These are phyloP conservation scores for Pantherophis alleghaniensis DNA, from an alignment of 2,797 vertebrate genomes.

Conservation along the genomic window DNA sequence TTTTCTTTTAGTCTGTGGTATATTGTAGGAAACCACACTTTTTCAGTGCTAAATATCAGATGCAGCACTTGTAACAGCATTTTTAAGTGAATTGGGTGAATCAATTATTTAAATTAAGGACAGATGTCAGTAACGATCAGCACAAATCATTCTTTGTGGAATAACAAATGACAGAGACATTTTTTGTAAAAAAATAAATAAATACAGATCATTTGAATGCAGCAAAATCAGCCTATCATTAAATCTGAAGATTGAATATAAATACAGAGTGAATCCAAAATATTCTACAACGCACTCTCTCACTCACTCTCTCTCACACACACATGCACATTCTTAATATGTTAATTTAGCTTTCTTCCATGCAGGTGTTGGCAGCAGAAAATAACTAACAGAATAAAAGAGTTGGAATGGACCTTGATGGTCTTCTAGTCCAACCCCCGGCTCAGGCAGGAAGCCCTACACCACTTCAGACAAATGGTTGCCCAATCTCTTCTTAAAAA, in stretches of 20 bases:
- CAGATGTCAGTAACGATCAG: slow-evolving; percentile 1
- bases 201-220: background rate
- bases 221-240: background rate
- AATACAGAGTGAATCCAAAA: slow-evolving; percentile 32
- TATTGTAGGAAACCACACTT: background rate
- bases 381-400: background rate
- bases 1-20: background rate
- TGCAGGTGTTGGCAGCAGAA: background rate
- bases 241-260: slow-evolving; percentile 3
- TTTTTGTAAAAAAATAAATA: background rate
- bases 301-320: background rate
- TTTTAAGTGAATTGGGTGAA: background rate
- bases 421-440: too few species aligned
- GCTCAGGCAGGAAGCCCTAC: too few species aligned
- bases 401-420: too few species aligned
- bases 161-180: slow-evolving; percentile 5
- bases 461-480: too few species aligned
- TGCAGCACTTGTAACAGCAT: background rate
- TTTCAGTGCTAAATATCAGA: background rate
- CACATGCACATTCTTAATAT: background rate
- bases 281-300: background rate
- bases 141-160: background rate
- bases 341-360: background rate
- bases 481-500: too few species aligned
- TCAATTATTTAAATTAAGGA: background rate